Base-by-base conservation (phyloP, 2,888 invertebrate species). In the Cylindroiulus punctatus region DNA sequence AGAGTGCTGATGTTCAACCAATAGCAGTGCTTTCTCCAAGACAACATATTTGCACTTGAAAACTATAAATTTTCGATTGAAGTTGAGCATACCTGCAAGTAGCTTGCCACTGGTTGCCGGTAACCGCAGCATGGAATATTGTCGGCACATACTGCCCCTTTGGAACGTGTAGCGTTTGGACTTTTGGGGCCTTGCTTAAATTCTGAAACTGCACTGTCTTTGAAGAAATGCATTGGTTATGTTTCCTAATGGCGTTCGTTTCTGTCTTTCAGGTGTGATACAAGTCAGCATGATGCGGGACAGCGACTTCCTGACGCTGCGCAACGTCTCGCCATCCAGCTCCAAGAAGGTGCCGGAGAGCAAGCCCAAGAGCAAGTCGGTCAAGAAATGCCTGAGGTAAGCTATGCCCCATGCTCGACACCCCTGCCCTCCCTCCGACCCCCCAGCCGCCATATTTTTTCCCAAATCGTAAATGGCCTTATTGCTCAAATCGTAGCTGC, bases 261-360 rank as follows among this genome's bases (percentile, higher is more conserved):
- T 44, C n/a, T 40, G 8, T 36, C 22, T 40, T 83, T 5, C 42
- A 88, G 88, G 88, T 84, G 89, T 88, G 17, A 88, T 89, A 81
- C 88, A 89, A 87, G 88, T 88, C 22, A 87, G 88, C 52, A 88
- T 88, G 26, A 86, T 87, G 84, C 88, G 88, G 30, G 86, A 86
- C 36, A 40, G 30, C 19, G 86, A 86, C 42, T 57, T 86, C 32
- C 47, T 85, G 12, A 86, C 86, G 44, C 65, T 86, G 4, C 32
- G 86, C 26, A 86, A 86, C 52, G 86, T 86, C 12, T 86, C 86
- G 22, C 40, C 83, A 7, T 86, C 86, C 17, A 26, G 26, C 81
- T 86, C 86, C 26, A 82, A 82, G 65, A 86, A 47, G 30, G 65
- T 81, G 4, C 32, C 42, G 22, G 65, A 82, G 40, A 57, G 52